A percentile compares a stretch with the other conserved stretches of the same genome.
Evolutionary conservation across 2,113 vertebrate species (phyloP).

Genomic region (Sus scrofa): DNA sequence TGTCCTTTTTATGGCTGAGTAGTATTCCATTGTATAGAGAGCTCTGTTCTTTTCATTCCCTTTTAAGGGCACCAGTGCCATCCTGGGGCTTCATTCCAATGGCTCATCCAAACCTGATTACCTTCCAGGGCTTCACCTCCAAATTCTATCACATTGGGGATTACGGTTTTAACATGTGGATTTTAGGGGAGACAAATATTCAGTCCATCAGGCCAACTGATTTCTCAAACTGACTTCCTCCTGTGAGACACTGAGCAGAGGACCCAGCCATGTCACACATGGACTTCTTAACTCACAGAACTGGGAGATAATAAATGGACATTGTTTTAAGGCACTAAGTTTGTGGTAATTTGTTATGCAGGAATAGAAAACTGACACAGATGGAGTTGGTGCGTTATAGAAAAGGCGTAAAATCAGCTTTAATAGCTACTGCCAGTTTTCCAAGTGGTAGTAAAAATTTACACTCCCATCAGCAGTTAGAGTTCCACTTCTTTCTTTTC

Average conservation of each 20-base stretch:
- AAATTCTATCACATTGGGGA: neutral
- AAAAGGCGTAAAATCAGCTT: conserved; percentile 8
- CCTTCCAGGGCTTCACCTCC: neutral
- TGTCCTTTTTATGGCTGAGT: too few relatives aligned
- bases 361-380: conserved; percentile 11
- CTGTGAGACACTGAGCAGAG: neutral
- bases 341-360: conserved; percentile 37
- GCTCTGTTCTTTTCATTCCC: neutral
- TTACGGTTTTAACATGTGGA: neutral
- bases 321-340: conserved; percentile 1
- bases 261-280: neutral
- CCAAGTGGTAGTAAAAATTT: neutral
- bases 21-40: neutral
- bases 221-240: neutral
- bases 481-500: neutral
- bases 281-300: neutral
- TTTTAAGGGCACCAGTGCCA: neutral
- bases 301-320: neutral
- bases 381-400: conserved; percentile 1
- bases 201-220: neutral
- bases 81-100: neutral
- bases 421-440: neutral
- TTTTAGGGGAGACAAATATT: neutral
- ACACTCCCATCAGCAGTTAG: neutral
- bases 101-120: neutral